Evolutionary conservation across 2,888 invertebrate species (phyloP), one percentile per base, ranked within the genome.

Genomic region (Spicauda simplicius): DNA sequence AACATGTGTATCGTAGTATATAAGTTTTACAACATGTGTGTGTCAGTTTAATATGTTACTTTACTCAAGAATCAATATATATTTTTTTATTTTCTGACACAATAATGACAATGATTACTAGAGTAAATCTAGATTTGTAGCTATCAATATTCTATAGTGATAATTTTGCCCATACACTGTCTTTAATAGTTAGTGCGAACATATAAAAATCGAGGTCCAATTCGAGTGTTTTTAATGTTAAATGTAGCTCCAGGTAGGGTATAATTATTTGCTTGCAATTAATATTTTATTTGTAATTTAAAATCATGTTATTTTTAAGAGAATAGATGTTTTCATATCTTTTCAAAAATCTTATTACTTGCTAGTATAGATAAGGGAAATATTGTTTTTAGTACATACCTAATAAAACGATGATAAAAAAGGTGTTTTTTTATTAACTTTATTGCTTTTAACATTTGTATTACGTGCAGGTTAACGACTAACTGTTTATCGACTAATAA

Each of bases 141-240:
- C 76, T 71, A n/a, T 48, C 19, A 30, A 53, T 59, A 50, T 54
- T 59, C 59, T 65, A 55, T 55, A 54, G 45, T 62, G 20, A 73
- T 77, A 76, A 73, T 73, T 74, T 75, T 77, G 82, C 80, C 83
- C 80, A 72, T 78, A 77, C 80, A 76, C 79, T 80, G 74, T 84
- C 82, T 83, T 80, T 73, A 59, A 87, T 85, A 83, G 83, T 88
- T 88, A 91, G 88, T 84, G 87, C 82, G 86, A 91, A 89, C 86
- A 86, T 87, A 88, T 86, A 25, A 86, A 87, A 89, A 90, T 84
- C 81, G 92, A 87, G 92, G 92, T 92, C 92, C 92, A 92, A 92
- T 90, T 87, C 86, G 87, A 88, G 86, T 86, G 87, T 91, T 87
- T 91, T 82, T 87, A 89, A 83, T 72, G 79, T 79, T 76, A 78